Conservation (phyloP, 2,113 vertebrate species). For the Laterallus jamaicensis region DNA sequence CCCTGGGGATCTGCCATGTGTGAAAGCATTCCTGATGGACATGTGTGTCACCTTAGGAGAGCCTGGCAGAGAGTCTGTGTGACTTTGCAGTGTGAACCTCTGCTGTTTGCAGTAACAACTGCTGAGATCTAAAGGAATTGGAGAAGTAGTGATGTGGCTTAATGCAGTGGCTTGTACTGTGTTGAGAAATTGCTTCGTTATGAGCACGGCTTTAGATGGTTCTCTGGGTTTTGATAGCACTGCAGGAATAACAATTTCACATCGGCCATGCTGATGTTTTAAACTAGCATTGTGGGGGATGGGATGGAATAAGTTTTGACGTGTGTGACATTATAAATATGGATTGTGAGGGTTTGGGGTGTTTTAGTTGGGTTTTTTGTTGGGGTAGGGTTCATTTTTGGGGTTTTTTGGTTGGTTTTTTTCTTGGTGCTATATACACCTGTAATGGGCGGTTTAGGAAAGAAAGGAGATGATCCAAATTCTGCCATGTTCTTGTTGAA, state of each 20-base stretch:
- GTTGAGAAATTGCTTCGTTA: not conserved
- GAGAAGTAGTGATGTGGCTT: not conserved
- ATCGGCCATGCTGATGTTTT: not conserved
- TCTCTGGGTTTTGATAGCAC: not conserved
- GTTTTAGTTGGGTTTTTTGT: too few species aligned
- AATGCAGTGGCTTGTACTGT: not conserved
- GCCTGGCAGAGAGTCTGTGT: too few species aligned
- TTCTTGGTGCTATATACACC: not conserved
- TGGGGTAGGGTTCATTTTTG: too few species aligned
- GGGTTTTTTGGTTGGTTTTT: too few species aligned
- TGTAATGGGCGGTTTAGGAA: not conserved
- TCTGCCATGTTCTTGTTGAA: not conserved
- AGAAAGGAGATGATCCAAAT: not conserved
- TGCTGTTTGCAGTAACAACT: not conserved
- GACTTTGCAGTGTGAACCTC: not conserved
- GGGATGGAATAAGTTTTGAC: not conserved
- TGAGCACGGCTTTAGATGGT: not conserved
- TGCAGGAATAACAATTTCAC: not conserved
- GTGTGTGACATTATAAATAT: not conserved
- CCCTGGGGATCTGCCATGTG: not conserved
- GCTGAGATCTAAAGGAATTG: not conserved
- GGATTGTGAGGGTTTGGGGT: not conserved
- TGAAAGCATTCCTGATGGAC: not conserved
- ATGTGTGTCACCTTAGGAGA: not conserved
- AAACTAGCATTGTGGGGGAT: not conserved